phyloP scores from a whole-genome alignment of 1,140 invertebrate genomes.

The Tribolium castaneum region DNA sequence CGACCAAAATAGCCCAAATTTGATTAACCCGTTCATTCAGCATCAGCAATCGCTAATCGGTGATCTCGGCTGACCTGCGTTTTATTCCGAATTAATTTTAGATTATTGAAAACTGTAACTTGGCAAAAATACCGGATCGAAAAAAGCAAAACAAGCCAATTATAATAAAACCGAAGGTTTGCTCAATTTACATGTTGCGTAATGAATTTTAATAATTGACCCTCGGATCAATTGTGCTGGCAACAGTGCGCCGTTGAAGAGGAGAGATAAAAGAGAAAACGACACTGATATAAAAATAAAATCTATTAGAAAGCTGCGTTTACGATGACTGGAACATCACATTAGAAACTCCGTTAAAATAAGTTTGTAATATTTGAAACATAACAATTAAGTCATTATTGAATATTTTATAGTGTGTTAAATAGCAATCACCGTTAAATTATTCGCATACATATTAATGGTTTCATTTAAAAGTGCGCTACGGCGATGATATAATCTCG shows the following conservation, averaged over 20 bases:
- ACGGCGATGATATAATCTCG: background rate
- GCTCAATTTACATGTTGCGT: background rate
- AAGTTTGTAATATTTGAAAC: background rate
- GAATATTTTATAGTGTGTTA: conserved; percentile 11
- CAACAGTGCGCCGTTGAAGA: background rate
- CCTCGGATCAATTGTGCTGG: background rate
- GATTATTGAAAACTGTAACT: conserved; percentile 14
- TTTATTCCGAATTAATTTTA: background rate
- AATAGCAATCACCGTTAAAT: conserved; percentile 26
- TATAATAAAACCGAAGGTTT: background rate
- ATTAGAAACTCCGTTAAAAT: conserved; percentile 9
- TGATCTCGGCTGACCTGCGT: background rate
- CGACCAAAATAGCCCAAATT: background rate
- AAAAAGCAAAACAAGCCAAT: conserved; percentile 1
- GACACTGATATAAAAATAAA: conserved; percentile 29
- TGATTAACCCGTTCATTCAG: background rate
- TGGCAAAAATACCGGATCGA: conserved; percentile 12
- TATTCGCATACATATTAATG: conserved; percentile 24
- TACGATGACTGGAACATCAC: conserved; percentile 12
- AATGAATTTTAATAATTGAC: conserved; percentile 3
- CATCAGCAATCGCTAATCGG: background rate
- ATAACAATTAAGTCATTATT: conserved; percentile 20
- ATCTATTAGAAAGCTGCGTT: conserved; percentile 43
- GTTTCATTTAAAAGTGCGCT: background rate
- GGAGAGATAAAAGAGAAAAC: conserved; percentile 38